Evolutionary conservation across 1,140 invertebrate species (phyloP).

Genomic region (Manduca sexta): DNA sequence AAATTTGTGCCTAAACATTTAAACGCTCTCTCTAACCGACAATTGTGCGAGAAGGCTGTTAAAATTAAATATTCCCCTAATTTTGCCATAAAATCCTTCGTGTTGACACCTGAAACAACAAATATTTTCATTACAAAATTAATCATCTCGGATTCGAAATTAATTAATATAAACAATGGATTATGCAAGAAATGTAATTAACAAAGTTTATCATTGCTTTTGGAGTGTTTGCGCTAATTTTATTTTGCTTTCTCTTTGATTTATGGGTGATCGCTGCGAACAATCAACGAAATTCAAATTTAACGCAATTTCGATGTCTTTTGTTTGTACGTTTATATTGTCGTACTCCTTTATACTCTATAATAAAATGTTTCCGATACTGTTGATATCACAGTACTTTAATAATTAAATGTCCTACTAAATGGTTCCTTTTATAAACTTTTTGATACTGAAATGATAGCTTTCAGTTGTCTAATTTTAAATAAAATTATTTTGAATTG

Average conservation of each 20-base stretch:
- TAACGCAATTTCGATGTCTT: no score
- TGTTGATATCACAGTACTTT: not conserved
- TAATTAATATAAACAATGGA: conserved; percentile 5
- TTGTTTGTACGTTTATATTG: no score
- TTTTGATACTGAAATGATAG: not conserved
- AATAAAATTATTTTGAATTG: no score
- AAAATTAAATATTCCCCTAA: conserved; percentile 69
- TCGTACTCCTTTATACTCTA: no score
- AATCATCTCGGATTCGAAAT: not conserved
- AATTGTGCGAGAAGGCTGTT: conserved; percentile 64
- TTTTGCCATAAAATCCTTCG: conserved; percentile 66
- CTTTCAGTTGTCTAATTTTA: no score
- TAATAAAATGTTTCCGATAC: no score
- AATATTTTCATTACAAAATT: not conserved
- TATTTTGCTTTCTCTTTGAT: not conserved
- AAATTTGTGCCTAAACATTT: conserved; percentile 66
- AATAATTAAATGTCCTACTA: not conserved
- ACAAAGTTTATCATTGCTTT: conserved; percentile 4
- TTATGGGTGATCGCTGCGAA: not conserved
- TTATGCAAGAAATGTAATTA: conserved; percentile 3
- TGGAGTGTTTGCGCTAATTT: not conserved
- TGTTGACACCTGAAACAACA: conserved; percentile 60
- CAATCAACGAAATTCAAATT: no score
- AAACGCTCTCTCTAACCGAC: conserved; percentile 57
- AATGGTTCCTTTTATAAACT: no score